Base-by-base conservation (phyloP, 2,888 invertebrate species). In the Drosophila cyrtoloma region DNA sequence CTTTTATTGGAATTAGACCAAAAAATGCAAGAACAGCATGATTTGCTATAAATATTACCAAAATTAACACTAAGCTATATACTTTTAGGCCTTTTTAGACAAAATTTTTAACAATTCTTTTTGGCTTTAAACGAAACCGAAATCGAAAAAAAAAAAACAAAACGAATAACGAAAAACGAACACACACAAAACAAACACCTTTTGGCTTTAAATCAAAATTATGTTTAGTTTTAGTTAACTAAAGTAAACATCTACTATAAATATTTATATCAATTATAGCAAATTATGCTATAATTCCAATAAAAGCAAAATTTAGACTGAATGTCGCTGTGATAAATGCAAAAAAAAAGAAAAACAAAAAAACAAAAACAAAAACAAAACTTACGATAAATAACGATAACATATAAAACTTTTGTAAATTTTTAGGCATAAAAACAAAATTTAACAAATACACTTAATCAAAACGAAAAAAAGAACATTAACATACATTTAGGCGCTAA, bases 241-340 rank as follows among this genome's bases (percentile, higher is more conserved):
- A 75, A 78, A 75, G 30, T 77, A 58, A 85, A 78, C 72, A 75
- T 75, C 68, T 68, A 80, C 65, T 77, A 81, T 74, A 77, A 82
- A 71, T 69, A 83, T 78, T 81, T 82, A 87, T 82, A 86, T 87
- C 82, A 79, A 89, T 91, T 91, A 87, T 85, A 77, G 90, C 90
- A 90, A 86, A 86, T 82, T 89, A 90, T 90, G 89, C 91, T 88
- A 90, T 92, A 89, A 91, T 92, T 92, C 92, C 92, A 92, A 92
- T 92, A 89, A 92, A 92, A 92, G 92, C 92, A 91, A 91, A 91
- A 89, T 84, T 92, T 92, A 92, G 92, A 92, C 92, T 92, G 92
- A 92, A 92, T 92, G 92, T 92, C 92, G 88, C 92, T 92, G 92
- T 92, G 92, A 92, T 92, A 92, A 86, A 92, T 85, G 89, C 85